Percentiles rank a stretch among this genome's conserved stretches.
Conservation (phyloP, 2,888 invertebrate species). For the Athripsodes cinereus region DNA sequence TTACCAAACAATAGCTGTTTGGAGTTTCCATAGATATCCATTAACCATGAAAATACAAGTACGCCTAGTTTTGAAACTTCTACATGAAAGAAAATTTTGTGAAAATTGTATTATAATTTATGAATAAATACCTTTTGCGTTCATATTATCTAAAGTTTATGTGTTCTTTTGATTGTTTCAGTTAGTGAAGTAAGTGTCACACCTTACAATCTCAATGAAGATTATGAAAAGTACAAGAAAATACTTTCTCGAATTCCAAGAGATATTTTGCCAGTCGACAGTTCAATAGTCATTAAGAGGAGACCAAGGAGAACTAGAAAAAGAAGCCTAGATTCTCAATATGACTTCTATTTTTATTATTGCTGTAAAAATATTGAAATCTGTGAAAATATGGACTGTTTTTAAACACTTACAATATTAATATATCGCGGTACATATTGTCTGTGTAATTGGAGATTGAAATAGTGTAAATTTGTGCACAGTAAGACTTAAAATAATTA, state of each 20-base stretch:
- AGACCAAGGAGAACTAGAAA: neutral
- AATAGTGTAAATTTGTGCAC: no score
- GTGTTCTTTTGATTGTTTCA: neutral
- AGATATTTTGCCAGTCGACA: slow-evolving; percentile 11
- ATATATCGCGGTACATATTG: no score
- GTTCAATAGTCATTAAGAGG: slow-evolving; percentile 6
- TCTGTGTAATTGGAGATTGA: no score
- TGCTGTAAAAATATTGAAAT: slow-evolving; percentile 18
- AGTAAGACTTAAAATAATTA: no score
- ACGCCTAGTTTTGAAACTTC: no score
- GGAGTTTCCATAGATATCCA: no score
- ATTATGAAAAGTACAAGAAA: neutral
- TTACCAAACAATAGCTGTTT: no score
- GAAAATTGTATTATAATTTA: no score
- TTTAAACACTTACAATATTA: neutral
- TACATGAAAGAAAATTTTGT: no score
- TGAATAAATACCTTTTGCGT: no score
- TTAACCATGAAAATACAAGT: no score
- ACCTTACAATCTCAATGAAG: neutral
- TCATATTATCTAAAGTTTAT: no score
- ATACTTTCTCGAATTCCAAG: slow-evolving; percentile 6
- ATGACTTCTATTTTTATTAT: slow-evolving; percentile 12
- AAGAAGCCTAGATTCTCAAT: slow-evolving; percentile 5
- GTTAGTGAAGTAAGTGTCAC: neutral
- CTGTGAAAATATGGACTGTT: slow-evolving; percentile 18